A percentile compares a stretch with the other conserved stretches of the same genome.
Conservation (phyloP, 92 coral and sea anemone species). For the Metridium senile region DNA sequence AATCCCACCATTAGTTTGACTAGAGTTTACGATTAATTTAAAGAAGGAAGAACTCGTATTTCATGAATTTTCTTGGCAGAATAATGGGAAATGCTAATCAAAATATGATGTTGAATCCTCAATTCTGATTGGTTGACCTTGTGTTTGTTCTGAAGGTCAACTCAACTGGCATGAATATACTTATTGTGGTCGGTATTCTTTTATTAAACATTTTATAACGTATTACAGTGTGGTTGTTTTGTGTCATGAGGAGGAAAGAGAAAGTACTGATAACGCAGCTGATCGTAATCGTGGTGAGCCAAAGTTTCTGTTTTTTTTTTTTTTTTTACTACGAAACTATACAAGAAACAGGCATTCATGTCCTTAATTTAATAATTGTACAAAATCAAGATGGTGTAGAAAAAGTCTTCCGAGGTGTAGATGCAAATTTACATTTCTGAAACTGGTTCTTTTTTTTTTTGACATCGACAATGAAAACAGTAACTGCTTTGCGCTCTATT, state of each 20-base stretch:
- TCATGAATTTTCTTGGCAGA: no score
- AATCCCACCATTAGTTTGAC: no score
- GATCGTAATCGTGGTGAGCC: not conserved
- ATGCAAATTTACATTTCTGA: constrained; percentile 37
- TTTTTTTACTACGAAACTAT: constrained; percentile 50
- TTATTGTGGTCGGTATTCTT: not conserved
- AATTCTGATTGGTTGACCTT: no score
- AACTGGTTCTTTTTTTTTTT: constrained; percentile 49
- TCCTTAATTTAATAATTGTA: constrained; percentile 39
- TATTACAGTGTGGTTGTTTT: no score
- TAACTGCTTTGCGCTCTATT: constrained; percentile 46
- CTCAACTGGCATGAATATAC: constrained; percentile 6
- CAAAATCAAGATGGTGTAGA: constrained; percentile 43
- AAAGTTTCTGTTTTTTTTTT: constrained; percentile 31
- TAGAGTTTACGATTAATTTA: no score
- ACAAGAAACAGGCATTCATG: constrained; percentile 57
- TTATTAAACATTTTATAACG: constrained; percentile 1
- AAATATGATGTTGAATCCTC: no score
- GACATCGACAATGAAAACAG: constrained; percentile 13
- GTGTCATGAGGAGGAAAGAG: constrained; percentile 24
- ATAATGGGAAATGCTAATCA: no score
- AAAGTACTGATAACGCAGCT: not conserved
- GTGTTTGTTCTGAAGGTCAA: no score
- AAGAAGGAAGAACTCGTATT: no score
- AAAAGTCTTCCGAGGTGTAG: constrained; percentile 35